A percentile compares a stretch with the other conserved stretches of the same genome.
phyloP scores from a whole-genome alignment of 2,888 invertebrate genomes.

The Cyclophora punctaria region DNA sequence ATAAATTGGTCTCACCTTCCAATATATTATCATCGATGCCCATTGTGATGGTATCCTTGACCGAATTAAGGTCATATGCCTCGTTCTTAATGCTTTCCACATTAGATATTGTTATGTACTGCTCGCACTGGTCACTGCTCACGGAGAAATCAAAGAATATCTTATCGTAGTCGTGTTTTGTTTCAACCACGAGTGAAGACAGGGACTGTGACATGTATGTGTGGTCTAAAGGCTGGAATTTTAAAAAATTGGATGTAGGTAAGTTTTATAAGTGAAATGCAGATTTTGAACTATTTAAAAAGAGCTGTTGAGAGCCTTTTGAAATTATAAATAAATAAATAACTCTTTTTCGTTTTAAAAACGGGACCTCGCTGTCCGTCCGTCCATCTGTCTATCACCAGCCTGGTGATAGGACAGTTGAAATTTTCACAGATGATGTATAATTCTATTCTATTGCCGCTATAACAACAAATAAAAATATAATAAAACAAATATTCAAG shows the following conservation, averaged over 20 bases:
- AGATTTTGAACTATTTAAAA: too few relatives aligned
- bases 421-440: too few relatives aligned
- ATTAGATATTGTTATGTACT: constrained; percentile 30
- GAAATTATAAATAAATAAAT: too few relatives aligned
- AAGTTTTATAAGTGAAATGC: too few relatives aligned
- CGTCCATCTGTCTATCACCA: too few relatives aligned
- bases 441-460: too few relatives aligned
- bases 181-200: constrained; percentile 37
- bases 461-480: too few relatives aligned
- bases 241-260: neutral
- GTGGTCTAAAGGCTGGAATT: constrained; percentile 36
- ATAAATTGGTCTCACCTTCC: constrained; percentile 33
- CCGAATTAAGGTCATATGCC: neutral
- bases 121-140: constrained; percentile 26
- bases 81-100: constrained; percentile 35
- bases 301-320: too few relatives aligned
- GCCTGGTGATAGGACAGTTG: too few relatives aligned
- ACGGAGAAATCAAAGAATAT: constrained; percentile 50
- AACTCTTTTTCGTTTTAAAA: too few relatives aligned
- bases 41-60: constrained; percentile 41
- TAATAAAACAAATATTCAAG: too few relatives aligned
- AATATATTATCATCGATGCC: constrained; percentile 48
- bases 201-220: constrained; percentile 61
- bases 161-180: constrained; percentile 52
- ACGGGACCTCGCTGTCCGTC: too few relatives aligned